Evolutionary conservation across 1,140 invertebrate species (phyloP), one percentile per base, ranked within the genome.

Genomic region (Phymastichus coffea): DNA sequence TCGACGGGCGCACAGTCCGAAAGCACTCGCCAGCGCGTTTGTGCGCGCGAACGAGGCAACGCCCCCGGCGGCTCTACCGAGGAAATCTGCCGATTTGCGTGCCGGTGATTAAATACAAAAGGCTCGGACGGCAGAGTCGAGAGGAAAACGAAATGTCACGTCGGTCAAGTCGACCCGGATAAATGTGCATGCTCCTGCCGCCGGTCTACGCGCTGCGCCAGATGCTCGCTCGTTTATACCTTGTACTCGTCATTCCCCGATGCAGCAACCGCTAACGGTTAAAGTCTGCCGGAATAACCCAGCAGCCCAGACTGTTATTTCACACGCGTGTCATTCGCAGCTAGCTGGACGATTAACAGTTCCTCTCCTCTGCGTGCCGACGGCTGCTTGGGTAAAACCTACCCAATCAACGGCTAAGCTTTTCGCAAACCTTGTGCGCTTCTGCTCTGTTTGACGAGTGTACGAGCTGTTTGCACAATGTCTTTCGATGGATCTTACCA

Each of bases 371-470:
- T 61, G 59, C 61, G 58, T 63, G 63, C 51, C 57, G 55, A 55
- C 46, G 51, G 33, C 17, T 48, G 19, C 57, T 64, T 68, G 63
- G 65, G 68, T 70, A 66, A 70, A 65, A 65, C 28, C 30, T 60
- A n/a, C n/a, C 61, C 66, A 68, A 70, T 71, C 67, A 70, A 68
- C 33, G 64, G 61, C 52, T 67, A 53, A 43, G 43, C 4, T 40
- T 19, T 40, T 40, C 10, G 2, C 15, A 9, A 20, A 20, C 40
- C 1, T 17, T 22, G 22, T 4, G 10, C 25, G 22, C 12, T 8
- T 9, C 22, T 44, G 20, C 25, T 44, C 41, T 23, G 22, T 22
- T 10, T 20, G 41, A 3, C 41, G 22, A n/a, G 6, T 14, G 41
- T 4, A 14, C 41, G 40, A 43, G n/a, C n/a, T n/a, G n/a, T n/a